phyloP scores from a whole-genome alignment of 2,888 invertebrate genomes.

The Drosophila cognata region DNA sequence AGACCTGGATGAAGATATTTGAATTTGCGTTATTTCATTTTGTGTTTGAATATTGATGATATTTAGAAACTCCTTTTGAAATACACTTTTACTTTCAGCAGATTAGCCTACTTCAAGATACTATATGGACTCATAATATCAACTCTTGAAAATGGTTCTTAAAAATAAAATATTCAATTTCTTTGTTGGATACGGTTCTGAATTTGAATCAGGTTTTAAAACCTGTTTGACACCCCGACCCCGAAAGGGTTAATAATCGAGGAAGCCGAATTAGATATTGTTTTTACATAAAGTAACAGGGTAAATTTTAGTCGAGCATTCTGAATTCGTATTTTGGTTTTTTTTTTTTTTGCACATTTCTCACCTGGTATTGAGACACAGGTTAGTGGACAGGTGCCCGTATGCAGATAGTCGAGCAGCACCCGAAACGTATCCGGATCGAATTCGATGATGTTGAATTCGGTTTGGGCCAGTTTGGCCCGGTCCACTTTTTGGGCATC shows the following conservation, averaged over 20 bases:
- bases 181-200: not conserved
- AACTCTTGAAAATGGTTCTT: not conserved
- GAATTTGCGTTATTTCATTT: not conserved
- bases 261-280: not conserved
- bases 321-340: no score
- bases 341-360: not conserved
- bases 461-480: slow-evolving; percentile 95
- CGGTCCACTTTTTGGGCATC: slow-evolving; percentile 97
- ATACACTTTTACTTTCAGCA: not conserved
- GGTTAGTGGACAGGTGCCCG: slow-evolving; percentile 95
- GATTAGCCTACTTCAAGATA: not conserved
- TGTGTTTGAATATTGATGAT: not conserved
- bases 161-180: not conserved
- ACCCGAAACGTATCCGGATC: slow-evolving; percentile 97
- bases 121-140: not conserved
- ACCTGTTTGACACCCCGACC: not conserved
- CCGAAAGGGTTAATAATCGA: not conserved
- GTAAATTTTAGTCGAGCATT: not conserved
- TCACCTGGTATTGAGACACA: slow-evolving; percentile 95
- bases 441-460: slow-evolving; percentile 97
- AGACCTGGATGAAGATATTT: slow-evolving; percentile 85
- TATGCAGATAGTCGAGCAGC: slow-evolving; percentile 95
- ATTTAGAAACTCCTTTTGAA: not conserved
- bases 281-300: not conserved
- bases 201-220: not conserved